phyloP scores from a whole-genome alignment of 2,113 vertebrate species.

The Gasterosteus nipponicus region DNA sequence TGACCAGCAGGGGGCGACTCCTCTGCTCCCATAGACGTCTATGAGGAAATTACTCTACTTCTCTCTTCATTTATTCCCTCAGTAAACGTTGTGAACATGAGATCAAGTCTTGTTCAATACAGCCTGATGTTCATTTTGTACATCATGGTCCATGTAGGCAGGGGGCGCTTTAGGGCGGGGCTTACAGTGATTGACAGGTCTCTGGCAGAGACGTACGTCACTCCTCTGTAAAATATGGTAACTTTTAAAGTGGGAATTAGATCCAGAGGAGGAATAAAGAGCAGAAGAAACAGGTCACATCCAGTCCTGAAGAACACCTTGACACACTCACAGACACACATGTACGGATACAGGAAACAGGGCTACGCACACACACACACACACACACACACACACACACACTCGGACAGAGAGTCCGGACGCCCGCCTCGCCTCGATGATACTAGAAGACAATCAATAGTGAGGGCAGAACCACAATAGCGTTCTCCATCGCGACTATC shows the following conservation, averaged over 20 bases:
- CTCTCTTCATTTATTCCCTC: too few species aligned
- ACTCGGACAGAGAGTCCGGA: conserved; percentile 44
- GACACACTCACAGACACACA: conserved; percentile 38
- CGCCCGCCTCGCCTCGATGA: conserved; percentile 69
- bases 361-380: background rate
- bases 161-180: too few species aligned
- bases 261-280: background rate
- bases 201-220: too few species aligned
- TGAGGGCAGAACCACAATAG: conserved; percentile 62
- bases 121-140: too few species aligned
- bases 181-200: too few species aligned
- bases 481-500: conserved; percentile 71
- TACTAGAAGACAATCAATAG: conserved; percentile 73
- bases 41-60: too few species aligned
- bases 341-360: conserved; percentile 14
- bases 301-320: conserved; percentile 51
- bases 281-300: background rate
- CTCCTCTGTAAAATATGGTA: too few species aligned
- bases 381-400: conserved; percentile 5
- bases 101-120: too few species aligned
- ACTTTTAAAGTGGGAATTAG: background rate
- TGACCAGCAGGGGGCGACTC: too few species aligned
- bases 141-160: too few species aligned
- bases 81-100: too few species aligned
- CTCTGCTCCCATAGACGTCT: too few species aligned